These are phyloP conservation scores for Crypturellus tataupa DNA, from an alignment of 2,797 vertebrate species.

Conservation along the genomic window DNA sequence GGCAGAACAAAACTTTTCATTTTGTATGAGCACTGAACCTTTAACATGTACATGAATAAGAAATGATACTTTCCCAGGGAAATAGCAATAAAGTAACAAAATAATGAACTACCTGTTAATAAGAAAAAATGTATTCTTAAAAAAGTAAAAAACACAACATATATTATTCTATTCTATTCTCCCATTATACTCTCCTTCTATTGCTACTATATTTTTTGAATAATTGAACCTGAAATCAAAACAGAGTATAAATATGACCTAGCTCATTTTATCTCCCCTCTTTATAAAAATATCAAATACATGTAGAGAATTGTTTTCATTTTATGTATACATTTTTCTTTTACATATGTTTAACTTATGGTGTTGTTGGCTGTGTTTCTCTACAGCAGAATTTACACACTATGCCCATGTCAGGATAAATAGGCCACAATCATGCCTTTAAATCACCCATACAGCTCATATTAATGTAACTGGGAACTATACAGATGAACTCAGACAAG, in stretches of 20 bases:
- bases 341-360: not conserved
- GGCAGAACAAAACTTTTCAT: fast-evolving
- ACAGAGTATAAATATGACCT: not conserved
- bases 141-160: not conserved
- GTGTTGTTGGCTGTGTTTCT: not conserved
- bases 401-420: not conserved
- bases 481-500: not conserved
- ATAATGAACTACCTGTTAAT: not conserved
- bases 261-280: not conserved
- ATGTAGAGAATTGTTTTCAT: not conserved
- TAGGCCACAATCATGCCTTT: not conserved
- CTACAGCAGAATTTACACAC: not conserved
- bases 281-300: not conserved
- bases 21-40: not conserved
- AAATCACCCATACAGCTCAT: not conserved
- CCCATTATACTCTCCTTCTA: not conserved
- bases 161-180: not conserved
- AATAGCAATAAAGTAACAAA: not conserved
- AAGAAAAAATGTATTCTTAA: not conserved
- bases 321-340: not conserved
- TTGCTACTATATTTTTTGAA: not conserved
- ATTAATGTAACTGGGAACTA: not conserved
- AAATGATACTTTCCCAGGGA: not conserved
- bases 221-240: not conserved
- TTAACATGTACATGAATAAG: not conserved